Conservation (phyloP, 2,888 invertebrate species). For the Idaea dimidiata region DNA sequence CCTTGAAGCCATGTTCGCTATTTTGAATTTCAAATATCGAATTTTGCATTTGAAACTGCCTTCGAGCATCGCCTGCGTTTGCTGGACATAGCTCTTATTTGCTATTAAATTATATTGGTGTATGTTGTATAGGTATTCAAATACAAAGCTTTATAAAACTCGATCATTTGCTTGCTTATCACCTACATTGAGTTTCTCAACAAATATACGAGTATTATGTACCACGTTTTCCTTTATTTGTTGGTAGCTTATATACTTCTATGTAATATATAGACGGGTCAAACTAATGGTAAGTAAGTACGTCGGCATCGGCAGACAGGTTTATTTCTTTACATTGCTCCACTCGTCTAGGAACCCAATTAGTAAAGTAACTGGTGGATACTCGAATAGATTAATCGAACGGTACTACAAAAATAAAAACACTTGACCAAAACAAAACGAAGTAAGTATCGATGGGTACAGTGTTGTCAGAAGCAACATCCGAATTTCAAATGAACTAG, state of each 20-base stretch:
- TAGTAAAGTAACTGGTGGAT: background rate
- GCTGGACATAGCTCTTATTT: conserved; percentile 51
- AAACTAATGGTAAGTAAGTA: no score
- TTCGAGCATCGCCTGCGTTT: conserved; percentile 48
- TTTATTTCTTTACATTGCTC: background rate
- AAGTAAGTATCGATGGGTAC: background rate
- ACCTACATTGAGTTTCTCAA: background rate
- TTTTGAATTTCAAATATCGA: conserved; percentile 78
- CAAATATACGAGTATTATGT: no score
- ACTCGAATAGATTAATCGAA: background rate
- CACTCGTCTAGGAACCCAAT: background rate
- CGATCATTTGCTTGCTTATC: background rate
- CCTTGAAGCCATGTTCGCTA: conserved; percentile 52
- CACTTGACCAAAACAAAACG: background rate
- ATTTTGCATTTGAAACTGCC: conserved; percentile 75
- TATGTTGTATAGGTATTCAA: conserved; percentile 8
- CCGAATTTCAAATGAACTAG: conserved; percentile 38
- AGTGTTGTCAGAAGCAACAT: conserved; percentile 17
- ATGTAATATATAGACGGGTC: no score
- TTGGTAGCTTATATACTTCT: no score
- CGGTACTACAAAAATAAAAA: background rate
- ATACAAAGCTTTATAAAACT: background rate
- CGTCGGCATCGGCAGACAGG: background rate
- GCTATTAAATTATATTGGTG: conserved; percentile 35
- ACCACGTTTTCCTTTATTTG: no score